Evolutionary conservation across 2,888 invertebrate species (phyloP).

Genomic region (Cataglyphis albicans): DNA sequence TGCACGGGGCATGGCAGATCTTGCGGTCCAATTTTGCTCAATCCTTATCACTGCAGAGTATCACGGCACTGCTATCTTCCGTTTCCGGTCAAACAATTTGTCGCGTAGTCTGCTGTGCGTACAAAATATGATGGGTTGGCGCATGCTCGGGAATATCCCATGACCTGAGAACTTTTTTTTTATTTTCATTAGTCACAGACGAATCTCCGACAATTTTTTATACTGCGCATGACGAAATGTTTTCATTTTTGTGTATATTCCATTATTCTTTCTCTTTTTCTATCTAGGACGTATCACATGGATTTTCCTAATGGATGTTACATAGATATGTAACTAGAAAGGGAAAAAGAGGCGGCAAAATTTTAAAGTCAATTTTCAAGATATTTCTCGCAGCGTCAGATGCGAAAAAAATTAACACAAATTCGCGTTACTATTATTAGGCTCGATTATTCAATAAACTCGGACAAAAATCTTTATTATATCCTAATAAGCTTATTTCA

Average conservation of each 20-base stretch:
- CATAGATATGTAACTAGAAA: background rate
- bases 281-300: background rate
- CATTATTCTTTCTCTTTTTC: background rate
- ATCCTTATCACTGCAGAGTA: background rate
- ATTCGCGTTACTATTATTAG: background rate
- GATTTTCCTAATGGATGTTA: background rate
- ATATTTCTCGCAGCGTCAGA: background rate
- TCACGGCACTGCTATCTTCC: constrained; percentile 62
- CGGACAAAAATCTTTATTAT: background rate
- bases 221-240: constrained; percentile 1
- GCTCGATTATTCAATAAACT: background rate
- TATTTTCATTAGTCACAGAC: constrained; percentile 28
- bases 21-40: background rate
- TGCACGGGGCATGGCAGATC: background rate
- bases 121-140: background rate
- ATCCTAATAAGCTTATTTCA: background rate
- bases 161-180: background rate
- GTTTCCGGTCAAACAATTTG: constrained; percentile 54
- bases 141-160: background rate
- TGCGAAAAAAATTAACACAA: background rate
- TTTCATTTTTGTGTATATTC: constrained; percentile 4
- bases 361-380: background rate
- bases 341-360: background rate
- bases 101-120: background rate
- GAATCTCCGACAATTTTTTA: constrained; percentile 38